Percentiles rank a stretch among this genome's conserved stretches.
phyloP scores from a whole-genome alignment of 2,888 invertebrate genomes.

The Aspidiotus destructor region DNA sequence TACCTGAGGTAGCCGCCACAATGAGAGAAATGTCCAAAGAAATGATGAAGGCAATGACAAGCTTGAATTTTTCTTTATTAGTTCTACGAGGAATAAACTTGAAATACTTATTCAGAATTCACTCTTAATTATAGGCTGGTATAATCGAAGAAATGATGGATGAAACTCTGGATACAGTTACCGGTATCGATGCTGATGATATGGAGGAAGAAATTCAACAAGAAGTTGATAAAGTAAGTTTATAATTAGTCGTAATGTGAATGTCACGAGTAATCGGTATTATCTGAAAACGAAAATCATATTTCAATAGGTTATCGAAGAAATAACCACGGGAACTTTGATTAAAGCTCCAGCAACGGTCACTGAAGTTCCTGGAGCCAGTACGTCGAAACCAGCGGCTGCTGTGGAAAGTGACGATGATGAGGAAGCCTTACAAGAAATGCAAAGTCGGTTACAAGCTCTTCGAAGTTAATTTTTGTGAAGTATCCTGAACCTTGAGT shows the following conservation, averaged over 20 bases:
- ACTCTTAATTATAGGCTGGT: conserved; percentile 55
- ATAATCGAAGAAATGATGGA: conserved; percentile 99
- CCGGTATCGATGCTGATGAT: conserved; percentile 80
- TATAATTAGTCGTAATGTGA: background rate
- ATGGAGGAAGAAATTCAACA: conserved; percentile 92
- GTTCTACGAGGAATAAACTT: background rate
- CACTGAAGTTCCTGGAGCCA: conserved; percentile 44
- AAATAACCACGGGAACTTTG: conserved; percentile 79
- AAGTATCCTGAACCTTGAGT: too few relatives aligned
- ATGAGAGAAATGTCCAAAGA: conserved; percentile 98
- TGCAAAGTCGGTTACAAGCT: conserved; percentile 80
- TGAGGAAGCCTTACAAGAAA: conserved; percentile 72
- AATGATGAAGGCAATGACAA: conserved; percentile 73
- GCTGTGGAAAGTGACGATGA: conserved; percentile 53
- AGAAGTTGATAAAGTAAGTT: conserved; percentile 75
- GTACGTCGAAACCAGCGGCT: conserved; percentile 53
- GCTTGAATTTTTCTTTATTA: background rate
- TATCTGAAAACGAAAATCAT: background rate
- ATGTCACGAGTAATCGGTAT: background rate
- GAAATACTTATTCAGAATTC: background rate
- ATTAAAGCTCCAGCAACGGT: conserved; percentile 74
- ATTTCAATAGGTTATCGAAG: conserved; percentile 58
- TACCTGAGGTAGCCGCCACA: conserved; percentile 87
- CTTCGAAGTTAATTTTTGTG: conserved; percentile 59
- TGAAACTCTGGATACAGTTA: conserved; percentile 79